Percentiles rank a stretch among this genome's conserved stretches.
phyloP scores from a whole-genome alignment of 2,797 vertebrate species.

The Halcyon badia region DNA sequence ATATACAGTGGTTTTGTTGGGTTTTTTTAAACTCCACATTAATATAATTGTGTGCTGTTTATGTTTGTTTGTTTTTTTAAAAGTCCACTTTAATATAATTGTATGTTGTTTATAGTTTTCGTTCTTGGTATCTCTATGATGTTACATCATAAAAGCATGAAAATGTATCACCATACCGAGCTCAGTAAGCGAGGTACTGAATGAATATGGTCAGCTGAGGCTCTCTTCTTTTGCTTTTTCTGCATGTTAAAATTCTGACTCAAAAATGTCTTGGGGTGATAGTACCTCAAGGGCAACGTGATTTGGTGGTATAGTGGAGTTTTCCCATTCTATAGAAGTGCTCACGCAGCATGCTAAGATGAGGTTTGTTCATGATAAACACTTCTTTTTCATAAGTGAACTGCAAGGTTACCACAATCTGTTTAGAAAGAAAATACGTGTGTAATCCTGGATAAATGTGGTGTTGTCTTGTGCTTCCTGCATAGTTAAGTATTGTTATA shows the following conservation, averaged over 20 bases:
- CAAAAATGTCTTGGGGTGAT: background rate
- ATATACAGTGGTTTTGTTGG: no score
- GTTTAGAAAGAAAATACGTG: background rate
- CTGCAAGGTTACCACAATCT: background rate
- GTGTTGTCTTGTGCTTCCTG: background rate
- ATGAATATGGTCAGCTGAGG: background rate
- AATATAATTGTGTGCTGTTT: background rate
- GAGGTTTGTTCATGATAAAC: background rate
- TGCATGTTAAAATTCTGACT: background rate
- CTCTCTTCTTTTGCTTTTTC: background rate
- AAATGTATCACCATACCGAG: background rate
- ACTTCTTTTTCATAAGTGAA: background rate
- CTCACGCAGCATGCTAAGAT: background rate
- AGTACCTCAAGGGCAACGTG: background rate
- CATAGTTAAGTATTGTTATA: background rate
- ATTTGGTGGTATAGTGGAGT: background rate
- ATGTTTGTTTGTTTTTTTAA: background rate
- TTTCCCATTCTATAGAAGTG: background rate
- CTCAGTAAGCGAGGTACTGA: background rate
- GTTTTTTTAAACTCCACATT: background rate
- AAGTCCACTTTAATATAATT: background rate
- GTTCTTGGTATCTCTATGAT: background rate
- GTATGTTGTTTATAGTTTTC: background rate
- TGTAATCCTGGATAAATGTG: background rate
- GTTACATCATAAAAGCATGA: background rate